Percentiles rank a stretch among this genome's conserved stretches.
phyloP scores from a whole-genome alignment of 2,797 vertebrate species.

The Chaetodon trifasciatus region DNA sequence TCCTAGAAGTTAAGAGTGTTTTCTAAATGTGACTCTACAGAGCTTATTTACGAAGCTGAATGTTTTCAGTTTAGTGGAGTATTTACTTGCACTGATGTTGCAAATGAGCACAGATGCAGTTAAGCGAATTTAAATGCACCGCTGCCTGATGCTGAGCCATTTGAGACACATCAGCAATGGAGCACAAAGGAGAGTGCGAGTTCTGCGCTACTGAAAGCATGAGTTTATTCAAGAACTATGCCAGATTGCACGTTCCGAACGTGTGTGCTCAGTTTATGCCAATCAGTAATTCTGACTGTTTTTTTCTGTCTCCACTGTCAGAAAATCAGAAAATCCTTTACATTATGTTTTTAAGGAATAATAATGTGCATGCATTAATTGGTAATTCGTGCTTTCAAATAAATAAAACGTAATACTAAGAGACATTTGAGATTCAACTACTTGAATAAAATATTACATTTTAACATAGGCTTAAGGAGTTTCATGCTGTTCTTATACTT shows the following conservation, averaged over 20 bases:
- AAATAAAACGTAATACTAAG: neutral
- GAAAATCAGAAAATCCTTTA: neutral
- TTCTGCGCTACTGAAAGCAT: slow-evolving; percentile 1
- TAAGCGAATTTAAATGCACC: slow-evolving; percentile 57
- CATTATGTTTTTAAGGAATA: neutral
- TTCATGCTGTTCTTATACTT: neutral
- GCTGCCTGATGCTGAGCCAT: slow-evolving; percentile 7
- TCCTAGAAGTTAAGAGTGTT: slow-evolving; percentile 15
- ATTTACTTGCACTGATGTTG: slow-evolving; percentile 41
- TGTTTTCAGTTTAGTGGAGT: slow-evolving; percentile 36
- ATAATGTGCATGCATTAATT: neutral
- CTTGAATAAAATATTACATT: neutral
- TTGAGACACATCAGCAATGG: slow-evolving; percentile 33
- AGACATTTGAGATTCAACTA: neutral
- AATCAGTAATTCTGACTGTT: neutral
- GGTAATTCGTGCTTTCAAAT: neutral
- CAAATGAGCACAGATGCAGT: slow-evolving; percentile 50
- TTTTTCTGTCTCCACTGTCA: neutral
- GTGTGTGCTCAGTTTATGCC: neutral
- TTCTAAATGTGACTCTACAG: slow-evolving; percentile 33
- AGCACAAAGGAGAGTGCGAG: slow-evolving; percentile 23
- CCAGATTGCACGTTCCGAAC: neutral
- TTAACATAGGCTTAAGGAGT: neutral
- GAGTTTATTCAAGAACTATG: neutral
- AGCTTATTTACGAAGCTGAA: slow-evolving; percentile 43